Base-by-base conservation (phyloP, 2,888 invertebrate genomes). In the Tipula vernalis region DNA sequence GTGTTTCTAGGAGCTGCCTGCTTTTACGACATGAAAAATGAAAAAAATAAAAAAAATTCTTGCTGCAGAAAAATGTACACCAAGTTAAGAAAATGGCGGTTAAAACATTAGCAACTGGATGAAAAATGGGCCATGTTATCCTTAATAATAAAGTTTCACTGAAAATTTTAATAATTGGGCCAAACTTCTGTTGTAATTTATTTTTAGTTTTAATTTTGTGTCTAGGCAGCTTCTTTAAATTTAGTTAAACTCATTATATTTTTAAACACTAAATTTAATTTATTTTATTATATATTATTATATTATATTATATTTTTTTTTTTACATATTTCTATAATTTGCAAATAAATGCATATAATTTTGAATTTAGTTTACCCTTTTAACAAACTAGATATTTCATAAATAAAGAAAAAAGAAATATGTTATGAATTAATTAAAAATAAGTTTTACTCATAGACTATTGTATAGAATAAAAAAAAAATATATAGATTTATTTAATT, bases 361-460 rank as follows among this genome's bases (percentile, higher is more conserved):
- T 18, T 71, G 28, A 71, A 71, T 71, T 71, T 71, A 71, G 71
- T 71, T 71, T 71, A 51, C 28, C 71, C 28, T 71, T 71, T 71
- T 51, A n/a, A 51, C 15, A 71, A 71, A 71, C 71, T 28, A 10
- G 28, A 71, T 8, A 71, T 28, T 71, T 71, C 71, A 28, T 71
- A 28, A 71, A 71, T 71, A 71, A 28, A 71, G 10, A 18, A 71
- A 71, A 28, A 71, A 71, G 51, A 71, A 71, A 71, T 71, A 71
- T 71, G 71, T 71, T 71, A 51, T 71, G 71, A 71, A 71, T 71
- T 28, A 71, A 71, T 71, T 71, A 71, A 71, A 28, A 18, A 71
- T 71, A 71, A 71, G 71, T 71, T 71, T 71, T 71, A 71, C 71
- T 71, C 71, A 71, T 71, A 71, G 71, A 71, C 71, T 71, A 71